phyloP scores from a whole-genome alignment of 2,797 vertebrate genomes.

The Neostethus bicornis region DNA sequence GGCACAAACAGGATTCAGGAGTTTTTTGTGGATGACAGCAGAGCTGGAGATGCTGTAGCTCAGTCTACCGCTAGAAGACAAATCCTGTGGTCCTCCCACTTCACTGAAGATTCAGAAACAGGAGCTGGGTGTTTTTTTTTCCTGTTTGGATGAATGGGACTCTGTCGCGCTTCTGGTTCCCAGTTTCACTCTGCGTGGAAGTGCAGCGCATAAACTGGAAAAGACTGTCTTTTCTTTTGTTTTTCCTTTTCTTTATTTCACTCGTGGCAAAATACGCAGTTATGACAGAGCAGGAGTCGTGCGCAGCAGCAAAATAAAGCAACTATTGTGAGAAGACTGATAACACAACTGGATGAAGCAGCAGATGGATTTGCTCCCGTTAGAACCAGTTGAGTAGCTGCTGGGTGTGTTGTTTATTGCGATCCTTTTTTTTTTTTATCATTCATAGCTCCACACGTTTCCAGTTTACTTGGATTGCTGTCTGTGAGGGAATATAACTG shows the following conservation, averaged over 20 bases:
- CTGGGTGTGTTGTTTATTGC: slow-evolving; percentile 52
- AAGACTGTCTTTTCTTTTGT: slow-evolving; percentile 45
- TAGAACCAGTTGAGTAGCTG: slow-evolving; percentile 38
- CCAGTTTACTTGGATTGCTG: slow-evolving; percentile 70
- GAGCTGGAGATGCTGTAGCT: slow-evolving; percentile 71
- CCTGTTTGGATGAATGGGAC: slow-evolving; percentile 62
- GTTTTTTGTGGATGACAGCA: slow-evolving; percentile 71
- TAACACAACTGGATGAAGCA: slow-evolving; percentile 62
- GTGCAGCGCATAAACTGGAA: slow-evolving; percentile 43
- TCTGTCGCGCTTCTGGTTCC: slow-evolving; percentile 43
- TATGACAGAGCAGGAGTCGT: slow-evolving; percentile 70
- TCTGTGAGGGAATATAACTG: slow-evolving; percentile 56
- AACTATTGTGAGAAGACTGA: slow-evolving; percentile 73
- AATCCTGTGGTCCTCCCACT: slow-evolving; percentile 64
- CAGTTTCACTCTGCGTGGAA: slow-evolving; percentile 38
- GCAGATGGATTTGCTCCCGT: slow-evolving; percentile 69
- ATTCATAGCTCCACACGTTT: slow-evolving; percentile 45
- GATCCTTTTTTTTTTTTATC: slow-evolving; percentile 40
- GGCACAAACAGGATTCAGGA: slow-evolving; percentile 61
- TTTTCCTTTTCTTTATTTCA: too few species aligned
- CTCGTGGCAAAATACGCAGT: slow-evolving; percentile 65
- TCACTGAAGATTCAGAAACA: slow-evolving; percentile 38
- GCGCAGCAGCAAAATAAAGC: slow-evolving; percentile 65
- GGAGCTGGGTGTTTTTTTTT: slow-evolving; percentile 35
- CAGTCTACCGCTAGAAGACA: slow-evolving; percentile 63